phyloP scores from a whole-genome alignment of 2,113 vertebrate genomes.

The Cynoglossus semilaevis region DNA sequence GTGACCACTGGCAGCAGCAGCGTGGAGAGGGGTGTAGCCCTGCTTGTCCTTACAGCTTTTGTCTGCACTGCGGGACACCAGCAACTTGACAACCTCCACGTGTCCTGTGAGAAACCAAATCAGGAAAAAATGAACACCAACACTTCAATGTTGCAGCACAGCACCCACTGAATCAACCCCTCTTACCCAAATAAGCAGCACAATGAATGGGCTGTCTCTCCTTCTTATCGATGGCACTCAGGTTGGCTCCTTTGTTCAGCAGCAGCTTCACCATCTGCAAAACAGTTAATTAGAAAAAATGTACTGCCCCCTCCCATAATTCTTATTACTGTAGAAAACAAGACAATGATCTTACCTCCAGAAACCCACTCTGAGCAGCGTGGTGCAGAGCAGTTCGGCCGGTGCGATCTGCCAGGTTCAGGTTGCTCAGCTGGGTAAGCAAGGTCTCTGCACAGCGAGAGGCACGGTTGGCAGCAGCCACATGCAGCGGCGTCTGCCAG shows the following conservation, averaged over 20 bases:
- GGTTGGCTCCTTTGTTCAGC: slow-evolving; percentile 91
- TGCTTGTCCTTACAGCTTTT: slow-evolving; percentile 91
- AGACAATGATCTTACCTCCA: slow-evolving; percentile 77
- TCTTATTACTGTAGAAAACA: neutral
- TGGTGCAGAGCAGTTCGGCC: slow-evolving; percentile 95
- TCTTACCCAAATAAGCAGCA: slow-evolving; percentile 90
- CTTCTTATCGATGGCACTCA: slow-evolving; percentile 92
- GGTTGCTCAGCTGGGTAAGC: slow-evolving; percentile 84
- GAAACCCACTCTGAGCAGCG: slow-evolving; percentile 90
- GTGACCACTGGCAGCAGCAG: slow-evolving; percentile 91
- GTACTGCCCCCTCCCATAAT: neutral
- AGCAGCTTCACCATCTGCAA: slow-evolving; percentile 91
- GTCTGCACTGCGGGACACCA: slow-evolving; percentile 88
- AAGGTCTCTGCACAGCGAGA: slow-evolving; percentile 91
- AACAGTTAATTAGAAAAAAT: neutral
- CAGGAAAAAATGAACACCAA: neutral
- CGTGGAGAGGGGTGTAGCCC: slow-evolving; percentile 93
- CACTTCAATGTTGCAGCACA: neutral
- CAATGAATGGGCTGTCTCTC: slow-evolving; percentile 93
- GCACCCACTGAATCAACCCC: neutral
- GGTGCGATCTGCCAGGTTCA: slow-evolving; percentile 89
- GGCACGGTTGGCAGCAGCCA: slow-evolving; percentile 91
- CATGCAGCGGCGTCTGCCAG: slow-evolving; percentile 94
- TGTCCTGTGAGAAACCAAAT: slow-evolving; percentile 77
- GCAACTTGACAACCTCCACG: slow-evolving; percentile 90